Evolutionary conservation across 1,140 invertebrate genomes (phyloP), one percentile per base, ranked within the genome.

Genomic region (Cataglyphis hispanica): DNA sequence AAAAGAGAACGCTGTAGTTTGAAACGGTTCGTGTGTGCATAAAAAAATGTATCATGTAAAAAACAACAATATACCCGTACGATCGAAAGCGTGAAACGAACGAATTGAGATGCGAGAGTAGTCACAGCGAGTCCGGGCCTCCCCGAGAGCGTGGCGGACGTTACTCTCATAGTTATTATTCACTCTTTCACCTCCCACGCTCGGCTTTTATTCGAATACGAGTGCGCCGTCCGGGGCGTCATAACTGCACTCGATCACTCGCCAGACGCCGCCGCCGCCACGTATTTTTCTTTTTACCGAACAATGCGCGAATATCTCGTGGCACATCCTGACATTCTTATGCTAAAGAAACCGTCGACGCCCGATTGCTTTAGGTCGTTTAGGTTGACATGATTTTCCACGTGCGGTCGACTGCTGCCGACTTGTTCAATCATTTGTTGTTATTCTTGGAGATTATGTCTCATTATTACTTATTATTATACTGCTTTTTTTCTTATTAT

Each of bases 161-260:
- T 89, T 89, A 89, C 86, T 85, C 86, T 85, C 88, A 56, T 84
- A 74, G 88, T 89, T 89, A 89, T 89, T 89, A 89, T 89, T 89
- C 88, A 87, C 76, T 89, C 89, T 89, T 80, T 90, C 89, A 89
- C 86, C 89, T 90, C 89, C 88, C 89, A 89, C 89, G 81, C 88
- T 61, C 86, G 61, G 80, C 87, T 86, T 89, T 88, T 87, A 89
- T 90, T 90, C 88, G 86, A 89, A 87, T 89, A 89, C 88, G 85
- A 90, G 87, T 87, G 88, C 66, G 85, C 88, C 86, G 86, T 89
- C 89, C 74, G 19, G 76, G 64, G 86, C 83, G 89, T 90, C 89
- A 89, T 90, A 90, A 90, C 88, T 90, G 83, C 88, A 90, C 89
- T 90, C 89, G 89, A 90, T 90, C 89, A 90, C 81, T 87, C 89